Evolutionary conservation across 2,888 invertebrate genomes (phyloP), one percentile per base, ranked within the genome.

Genomic region (Thecocarcelia acutangulata): DNA sequence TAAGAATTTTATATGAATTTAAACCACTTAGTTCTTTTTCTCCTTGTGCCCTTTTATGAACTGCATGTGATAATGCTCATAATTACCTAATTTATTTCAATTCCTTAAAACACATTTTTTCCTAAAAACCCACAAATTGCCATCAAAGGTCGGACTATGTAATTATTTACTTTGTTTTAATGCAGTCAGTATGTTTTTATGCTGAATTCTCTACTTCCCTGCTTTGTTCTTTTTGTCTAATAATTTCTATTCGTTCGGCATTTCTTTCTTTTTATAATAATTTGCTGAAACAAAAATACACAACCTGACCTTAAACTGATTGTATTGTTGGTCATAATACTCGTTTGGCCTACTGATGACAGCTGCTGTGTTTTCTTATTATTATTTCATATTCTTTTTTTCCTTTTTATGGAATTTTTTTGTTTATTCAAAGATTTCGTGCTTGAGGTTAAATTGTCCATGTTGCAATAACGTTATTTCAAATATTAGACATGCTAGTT

Each of bases 271-370:
- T 68, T 61, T 21, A 15, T 58, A 52, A 46, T n/a, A 54, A 59
- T 48, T 59, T 33, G n/a, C 11, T 28, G 15, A 48, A 52, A 28
- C 52, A 64, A 52, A 33, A 66, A 78, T 24, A 4, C 48, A 66
- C 44, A 54, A 78, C 64, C 59, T 72, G 78, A 78, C 72, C 72
- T 42, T 66, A 24, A 78, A 54, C 78, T 72, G 59, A 59, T 52
- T 72, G 50, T 66, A 52, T 58, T 72, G 78, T 72, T 78, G 44
- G 52, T 21, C 42, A 37, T 54, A 37, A 63, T 42, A 12, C 6
- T 24, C 52, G 21, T 28, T 69, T 78, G 74, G 77, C 70, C 82
- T 82, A 78, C 77, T 78, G 70, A 82, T 82, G 82, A 78, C 78
- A 78, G 69, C 78, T 82, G 74, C 82, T 78, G 59, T 58, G 28